phyloP scores from a whole-genome alignment of 2,888 invertebrate species.

The Alcis repandata region DNA sequence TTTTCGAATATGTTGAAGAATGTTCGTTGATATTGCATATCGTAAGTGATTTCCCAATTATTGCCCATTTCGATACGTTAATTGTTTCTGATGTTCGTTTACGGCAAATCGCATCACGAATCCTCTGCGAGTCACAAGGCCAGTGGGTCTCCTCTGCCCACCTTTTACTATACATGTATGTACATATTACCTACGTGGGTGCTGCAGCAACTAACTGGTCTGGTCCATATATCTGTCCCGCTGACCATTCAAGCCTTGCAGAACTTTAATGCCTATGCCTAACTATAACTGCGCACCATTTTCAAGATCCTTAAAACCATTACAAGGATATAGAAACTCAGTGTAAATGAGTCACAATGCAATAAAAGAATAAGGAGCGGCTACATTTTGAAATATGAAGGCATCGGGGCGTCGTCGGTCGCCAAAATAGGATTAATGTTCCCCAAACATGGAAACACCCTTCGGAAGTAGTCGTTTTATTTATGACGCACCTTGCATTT shows the following conservation, averaged over 20 bases:
- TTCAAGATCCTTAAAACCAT: not conserved
- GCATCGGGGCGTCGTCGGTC: constrained; percentile 56
- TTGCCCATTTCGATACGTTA: constrained; percentile 27
- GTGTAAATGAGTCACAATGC: constrained; percentile 45
- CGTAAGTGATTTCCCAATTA: constrained; percentile 39
- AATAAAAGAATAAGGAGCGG: constrained; percentile 57
- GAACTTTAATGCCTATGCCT: constrained; percentile 9
- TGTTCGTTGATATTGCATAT: constrained; percentile 22
- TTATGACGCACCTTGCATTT: constrained; percentile 60
- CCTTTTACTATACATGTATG: constrained; percentile 49
- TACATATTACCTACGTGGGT: constrained; percentile 57
- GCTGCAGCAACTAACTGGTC: constrained; percentile 21
- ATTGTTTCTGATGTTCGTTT: constrained; percentile 25
- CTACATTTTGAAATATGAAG: constrained; percentile 58
- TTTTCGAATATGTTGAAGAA: constrained; percentile 9
- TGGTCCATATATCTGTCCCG: constrained; percentile 23
- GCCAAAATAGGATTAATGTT: constrained; percentile 68
- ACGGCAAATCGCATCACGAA: constrained; percentile 45
- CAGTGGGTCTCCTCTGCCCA: constrained; percentile 57
- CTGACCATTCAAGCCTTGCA: constrained; percentile 16
- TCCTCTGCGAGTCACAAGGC: constrained; percentile 56
- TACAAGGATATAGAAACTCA: constrained; percentile 21
- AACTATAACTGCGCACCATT: not conserved
- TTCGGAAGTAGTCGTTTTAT: constrained; percentile 60
- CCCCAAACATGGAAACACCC: constrained; percentile 64